Conservation (phyloP, 2,797 vertebrate genomes). For the Lacerta bilineata region DNA sequence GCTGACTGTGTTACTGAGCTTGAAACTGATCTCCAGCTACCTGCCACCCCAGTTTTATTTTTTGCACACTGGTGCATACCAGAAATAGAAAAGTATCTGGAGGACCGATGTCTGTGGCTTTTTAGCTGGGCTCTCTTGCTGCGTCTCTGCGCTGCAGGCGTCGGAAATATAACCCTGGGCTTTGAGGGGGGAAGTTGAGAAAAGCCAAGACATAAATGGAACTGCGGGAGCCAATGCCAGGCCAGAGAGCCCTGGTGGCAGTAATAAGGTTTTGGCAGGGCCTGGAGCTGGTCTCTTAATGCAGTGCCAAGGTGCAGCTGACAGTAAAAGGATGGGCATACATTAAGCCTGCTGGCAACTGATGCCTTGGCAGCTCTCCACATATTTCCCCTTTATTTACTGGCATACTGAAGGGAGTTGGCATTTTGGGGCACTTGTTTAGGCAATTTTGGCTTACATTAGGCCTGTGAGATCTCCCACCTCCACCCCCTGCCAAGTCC, state of each 20-base stretch:
- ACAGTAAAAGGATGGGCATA: neutral
- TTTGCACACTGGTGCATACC: constrained; percentile 47
- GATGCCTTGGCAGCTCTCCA: neutral
- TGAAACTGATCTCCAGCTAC: constrained; percentile 41
- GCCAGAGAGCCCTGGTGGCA: neutral
- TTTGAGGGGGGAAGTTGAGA: constrained; percentile 48
- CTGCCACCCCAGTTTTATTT: constrained; percentile 51
- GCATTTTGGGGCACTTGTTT: neutral
- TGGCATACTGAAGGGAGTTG: neutral
- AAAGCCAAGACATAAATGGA: constrained; percentile 47
- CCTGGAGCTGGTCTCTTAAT: neutral
- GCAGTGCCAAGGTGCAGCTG: neutral
- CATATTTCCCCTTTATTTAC: neutral
- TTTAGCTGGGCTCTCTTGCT: constrained; percentile 42
- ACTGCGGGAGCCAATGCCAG: constrained; percentile 51
- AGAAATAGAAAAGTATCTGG: constrained; percentile 48
- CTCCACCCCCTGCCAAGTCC: no score
- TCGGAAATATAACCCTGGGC: constrained; percentile 51
- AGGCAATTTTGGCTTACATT: neutral
- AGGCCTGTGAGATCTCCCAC: neutral
- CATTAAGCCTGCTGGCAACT: neutral
- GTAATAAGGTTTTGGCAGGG: neutral
- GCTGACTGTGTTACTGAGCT: constrained; percentile 33
- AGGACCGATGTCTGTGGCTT: neutral
- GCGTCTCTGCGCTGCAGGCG: neutral